Base-by-base conservation (phyloP, 2,113 vertebrate species). In the Anoura caudifer region DNA sequence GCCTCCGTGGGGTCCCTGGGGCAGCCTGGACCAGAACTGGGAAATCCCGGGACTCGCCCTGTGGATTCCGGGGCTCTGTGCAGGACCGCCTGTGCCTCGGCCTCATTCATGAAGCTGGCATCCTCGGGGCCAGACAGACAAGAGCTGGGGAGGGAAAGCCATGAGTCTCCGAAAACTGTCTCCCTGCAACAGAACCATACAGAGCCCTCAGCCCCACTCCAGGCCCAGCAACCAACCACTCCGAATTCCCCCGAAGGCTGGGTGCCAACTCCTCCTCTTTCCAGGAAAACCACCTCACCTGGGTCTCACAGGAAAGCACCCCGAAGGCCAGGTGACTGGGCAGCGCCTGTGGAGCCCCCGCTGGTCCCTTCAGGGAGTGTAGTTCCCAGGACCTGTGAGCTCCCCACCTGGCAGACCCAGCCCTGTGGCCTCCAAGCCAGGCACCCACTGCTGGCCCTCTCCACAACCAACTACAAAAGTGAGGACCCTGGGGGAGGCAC, bases 221-320 rank as follows among this genome's bases (percentile, higher is more conserved):
- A 67, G 59, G 43, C 88, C 47, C 80, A 47, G 52, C 72, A 41
- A 43, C 47, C 43, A 1, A 0, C 19, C 0, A 7, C 22, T 26
- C 2, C 56, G n/a, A 22, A 61, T 43, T 88, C 13, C 38, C 1
- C 1, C 0, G 82, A 82, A n/a, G 76, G 45, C 43, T 96, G 91
- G 80, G 11, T 97, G 41, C 98, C 98, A 0, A 43, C 81, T 17
- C 98, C 97, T 12, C 97, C 98, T 4, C 1, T 95, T n/a, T 89
- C 97, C 33, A 97, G 96, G 75, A 98, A 97, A 90, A 94, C 97
- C 92, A 70, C 95, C 36, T 96, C 97, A 4, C 96, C 97, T 38
- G 45, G 84, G 94, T 95, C 98, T 98, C 98, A 89, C 38, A 97
- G 98, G 92, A 98, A 96, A 82, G 38, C 90, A 52, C 65, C 52